phyloP scores from a whole-genome alignment of 2,113 vertebrate species.

The Fregata magnificens region DNA sequence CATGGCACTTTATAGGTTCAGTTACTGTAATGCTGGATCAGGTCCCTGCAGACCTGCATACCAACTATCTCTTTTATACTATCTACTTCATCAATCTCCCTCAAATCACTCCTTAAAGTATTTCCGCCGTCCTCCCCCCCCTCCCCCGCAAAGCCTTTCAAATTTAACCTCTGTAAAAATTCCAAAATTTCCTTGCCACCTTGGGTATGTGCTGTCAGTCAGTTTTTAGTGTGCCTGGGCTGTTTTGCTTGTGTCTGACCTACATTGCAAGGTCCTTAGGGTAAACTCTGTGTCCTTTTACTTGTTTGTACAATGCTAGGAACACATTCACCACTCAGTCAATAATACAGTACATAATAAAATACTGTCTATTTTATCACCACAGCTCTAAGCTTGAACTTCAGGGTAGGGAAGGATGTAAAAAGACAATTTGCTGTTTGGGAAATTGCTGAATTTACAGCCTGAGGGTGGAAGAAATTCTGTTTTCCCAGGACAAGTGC shows the following conservation, averaged over 20 bases:
- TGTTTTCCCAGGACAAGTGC: not conserved
- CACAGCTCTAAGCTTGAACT: not conserved
- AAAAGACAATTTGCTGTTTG: not conserved
- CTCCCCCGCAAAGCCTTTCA: not conserved
- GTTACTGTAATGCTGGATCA: not conserved
- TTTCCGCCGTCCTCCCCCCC: accelerated
- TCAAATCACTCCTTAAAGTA: not conserved
- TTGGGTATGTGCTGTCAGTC: not conserved
- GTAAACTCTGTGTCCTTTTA: not conserved
- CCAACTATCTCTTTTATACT: not conserved
- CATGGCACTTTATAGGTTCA: not conserved
- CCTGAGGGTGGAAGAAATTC: not conserved
- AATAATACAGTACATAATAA: not conserved
- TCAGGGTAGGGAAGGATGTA: not conserved
- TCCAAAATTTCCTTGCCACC: not conserved
- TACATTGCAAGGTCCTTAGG: not conserved
- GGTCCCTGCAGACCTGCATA: not conserved
- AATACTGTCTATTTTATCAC: not conserved
- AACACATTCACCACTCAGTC: not conserved
- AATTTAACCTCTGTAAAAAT: not conserved
- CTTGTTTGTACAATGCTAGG: not conserved
- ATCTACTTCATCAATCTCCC: not conserved
- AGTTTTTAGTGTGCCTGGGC: not conserved
- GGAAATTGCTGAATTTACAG: not conserved
- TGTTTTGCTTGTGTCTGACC: not conserved